Evolutionary conservation across 1,140 invertebrate species (phyloP).

Genomic region (Diploscapter pachys): DNA sequence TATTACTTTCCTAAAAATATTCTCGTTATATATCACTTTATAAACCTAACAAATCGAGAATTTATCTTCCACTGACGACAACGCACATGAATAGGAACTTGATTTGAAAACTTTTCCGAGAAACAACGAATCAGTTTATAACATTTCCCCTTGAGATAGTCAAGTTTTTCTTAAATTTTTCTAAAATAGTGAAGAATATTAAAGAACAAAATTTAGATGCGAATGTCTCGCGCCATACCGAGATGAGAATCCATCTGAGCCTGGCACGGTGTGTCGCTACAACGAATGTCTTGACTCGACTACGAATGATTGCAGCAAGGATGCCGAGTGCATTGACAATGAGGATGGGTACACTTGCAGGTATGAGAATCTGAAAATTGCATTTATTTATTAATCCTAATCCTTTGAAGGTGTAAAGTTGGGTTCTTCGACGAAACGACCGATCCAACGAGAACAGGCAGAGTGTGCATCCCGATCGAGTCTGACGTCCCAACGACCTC

Average conservation of each 20-base stretch:
- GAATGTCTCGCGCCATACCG: constrained; percentile 16
- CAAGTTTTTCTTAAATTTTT: too few species aligned
- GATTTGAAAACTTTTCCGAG: too few species aligned
- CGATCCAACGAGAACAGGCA: constrained; percentile 38
- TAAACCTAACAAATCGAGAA: too few species aligned
- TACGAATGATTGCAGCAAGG: constrained; percentile 52
- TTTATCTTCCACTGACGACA: too few species aligned
- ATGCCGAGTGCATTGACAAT: constrained; percentile 53
- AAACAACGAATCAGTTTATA: too few species aligned
- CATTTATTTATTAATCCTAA: neutral
- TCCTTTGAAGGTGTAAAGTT: constrained; percentile 17
- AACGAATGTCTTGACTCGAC: constrained; percentile 47
- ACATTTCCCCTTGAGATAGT: too few species aligned
- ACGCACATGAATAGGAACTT: too few species aligned
- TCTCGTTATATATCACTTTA: too few species aligned
- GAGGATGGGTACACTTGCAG: constrained; percentile 35
- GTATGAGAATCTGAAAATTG: neutral
- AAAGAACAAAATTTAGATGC: too few species aligned
- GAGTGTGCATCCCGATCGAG: constrained; percentile 38
- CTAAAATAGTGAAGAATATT: too few species aligned
- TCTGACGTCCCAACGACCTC: constrained; percentile 15
- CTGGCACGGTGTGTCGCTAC: constrained; percentile 32
- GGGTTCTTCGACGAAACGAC: constrained; percentile 39
- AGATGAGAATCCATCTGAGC: constrained; percentile 45
- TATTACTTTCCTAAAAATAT: too few species aligned